A percentile compares a stretch with the other conserved stretches of the same genome.
These are phyloP conservation scores for Epinephelus awoara DNA, from an alignment of 2,797 vertebrate genomes.

Conservation along the genomic window DNA sequence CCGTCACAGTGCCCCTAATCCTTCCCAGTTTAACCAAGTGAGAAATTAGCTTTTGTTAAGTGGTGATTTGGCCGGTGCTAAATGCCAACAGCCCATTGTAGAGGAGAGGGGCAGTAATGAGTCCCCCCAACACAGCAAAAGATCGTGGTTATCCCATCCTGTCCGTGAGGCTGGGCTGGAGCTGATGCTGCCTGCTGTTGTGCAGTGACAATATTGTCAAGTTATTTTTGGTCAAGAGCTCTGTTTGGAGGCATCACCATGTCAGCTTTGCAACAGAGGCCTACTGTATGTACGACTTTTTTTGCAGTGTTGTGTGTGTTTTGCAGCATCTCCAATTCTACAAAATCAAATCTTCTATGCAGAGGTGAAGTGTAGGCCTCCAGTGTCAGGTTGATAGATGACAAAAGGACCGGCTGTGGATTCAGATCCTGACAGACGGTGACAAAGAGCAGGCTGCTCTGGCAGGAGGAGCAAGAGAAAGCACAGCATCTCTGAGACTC, in stretches of 20 bases:
- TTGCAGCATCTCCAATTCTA: slow-evolving; percentile 44
- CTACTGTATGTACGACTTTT: slow-evolving; percentile 46
- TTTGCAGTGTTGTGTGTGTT: slow-evolving; percentile 20
- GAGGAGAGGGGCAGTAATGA: slow-evolving; percentile 72
- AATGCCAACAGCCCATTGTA: slow-evolving; percentile 80
- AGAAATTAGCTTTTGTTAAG: slow-evolving; percentile 89
- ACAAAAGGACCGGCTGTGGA: slow-evolving; percentile 52
- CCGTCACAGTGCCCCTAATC: slow-evolving; percentile 81
- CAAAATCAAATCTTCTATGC: slow-evolving; percentile 71
- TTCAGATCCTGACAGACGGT: slow-evolving; percentile 54
- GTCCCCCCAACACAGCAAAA: slow-evolving; percentile 45
- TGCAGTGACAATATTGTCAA: slow-evolving; percentile 54
- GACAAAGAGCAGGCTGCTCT: slow-evolving; percentile 55
- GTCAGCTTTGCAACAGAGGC: slow-evolving; percentile 44
- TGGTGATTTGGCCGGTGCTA: slow-evolving; percentile 83
- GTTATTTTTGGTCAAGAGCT: slow-evolving; percentile 42
- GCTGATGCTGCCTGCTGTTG: slow-evolving; percentile 52
- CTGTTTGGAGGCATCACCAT: slow-evolving; percentile 52
- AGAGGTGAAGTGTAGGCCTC: slow-evolving; percentile 67
- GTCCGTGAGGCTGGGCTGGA: slow-evolving; percentile 61
- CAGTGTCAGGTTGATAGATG: slow-evolving; percentile 72
- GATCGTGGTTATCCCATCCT: slow-evolving; percentile 79
- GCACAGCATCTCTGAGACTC: slow-evolving; percentile 53
- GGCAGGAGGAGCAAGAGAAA: slow-evolving; percentile 61
- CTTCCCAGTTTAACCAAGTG: slow-evolving; percentile 86